These are phyloP conservation scores for Oscheius sp. DNA, from an alignment of 1,140 invertebrate species.

Conservation along the genomic window DNA sequence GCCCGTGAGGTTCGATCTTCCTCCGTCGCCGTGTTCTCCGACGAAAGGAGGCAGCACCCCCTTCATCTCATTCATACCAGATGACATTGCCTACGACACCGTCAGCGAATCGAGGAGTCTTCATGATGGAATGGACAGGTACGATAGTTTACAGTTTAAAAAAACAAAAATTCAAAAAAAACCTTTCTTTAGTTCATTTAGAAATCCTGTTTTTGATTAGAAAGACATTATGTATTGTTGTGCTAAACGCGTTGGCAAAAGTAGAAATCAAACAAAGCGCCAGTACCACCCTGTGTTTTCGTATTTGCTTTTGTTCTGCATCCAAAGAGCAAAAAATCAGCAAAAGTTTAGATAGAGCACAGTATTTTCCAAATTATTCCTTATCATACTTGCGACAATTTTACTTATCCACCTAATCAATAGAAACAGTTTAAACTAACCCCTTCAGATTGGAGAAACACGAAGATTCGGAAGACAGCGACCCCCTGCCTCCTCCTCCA, in stretches of 20 bases:
- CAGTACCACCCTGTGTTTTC: slow-evolving; percentile 1
- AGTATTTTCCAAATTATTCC: no score
- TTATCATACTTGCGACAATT: no score
- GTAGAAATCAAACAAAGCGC: not conserved
- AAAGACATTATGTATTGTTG: no score
- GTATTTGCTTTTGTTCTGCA: not conserved
- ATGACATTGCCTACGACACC: slow-evolving; percentile 23
- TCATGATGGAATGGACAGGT: slow-evolving; percentile 36
- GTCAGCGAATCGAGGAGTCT: slow-evolving; percentile 27
- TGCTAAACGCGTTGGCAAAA: no score
- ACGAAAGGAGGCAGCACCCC: slow-evolving; percentile 26
- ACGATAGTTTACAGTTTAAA: not conserved
- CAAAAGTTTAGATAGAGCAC: no score
- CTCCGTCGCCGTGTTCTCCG: slow-evolving; percentile 29
- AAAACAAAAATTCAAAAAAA: slow-evolving; percentile 9
- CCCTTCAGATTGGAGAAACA: not conserved
- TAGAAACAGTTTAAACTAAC: no score
- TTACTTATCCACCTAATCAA: no score
- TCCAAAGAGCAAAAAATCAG: not conserved
- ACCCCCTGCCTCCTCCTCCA: slow-evolving; percentile 36
- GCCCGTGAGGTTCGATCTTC: slow-evolving; percentile 41
- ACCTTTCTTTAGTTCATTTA: not conserved
- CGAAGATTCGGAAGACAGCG: slow-evolving; percentile 23
- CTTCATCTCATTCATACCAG: slow-evolving; percentile 18
- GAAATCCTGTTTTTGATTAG: no score